Evolutionary conservation across 2,888 invertebrate species (phyloP), one percentile per base, ranked within the genome.

Genomic region (Terebella lapidaria): DNA sequence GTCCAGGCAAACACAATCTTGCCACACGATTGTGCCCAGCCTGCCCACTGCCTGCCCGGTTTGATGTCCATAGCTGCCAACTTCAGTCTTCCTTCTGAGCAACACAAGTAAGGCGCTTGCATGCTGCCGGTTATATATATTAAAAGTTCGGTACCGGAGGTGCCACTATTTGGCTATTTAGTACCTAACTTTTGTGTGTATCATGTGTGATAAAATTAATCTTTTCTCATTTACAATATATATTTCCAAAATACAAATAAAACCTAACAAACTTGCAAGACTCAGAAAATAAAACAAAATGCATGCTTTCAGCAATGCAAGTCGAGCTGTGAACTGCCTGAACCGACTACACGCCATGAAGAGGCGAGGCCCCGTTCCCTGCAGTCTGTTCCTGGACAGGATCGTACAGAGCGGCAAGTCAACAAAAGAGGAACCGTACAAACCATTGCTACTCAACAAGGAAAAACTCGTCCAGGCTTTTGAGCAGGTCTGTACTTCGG

Each of bases 11-110:
- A 72, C 65, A 69, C 60, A 56, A 86, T 92, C 71, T 84, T 95
- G 76, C 95, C 95, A 57, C 86, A 91, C 54, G 92, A 92, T 78
- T 89, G 91, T 73, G 89, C 89, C 80, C 88, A 89, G 76, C 85
- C 89, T 61, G 88, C 89, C 58, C 90, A 93, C 24, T 89, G 92
- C 22, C 83, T 95, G 72, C 92, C 94, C 4, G 86, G 88, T 64
- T 83, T 95, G 57, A 84, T 94, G 75, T 86, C 88, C 1, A 88
- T 90, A 72, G 92, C 53, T 15, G 26, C 53, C 4, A 18, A 5
- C 15, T 53, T 53, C 29, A 15, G 22, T 28, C 10, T 27, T 18
- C 53, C 26, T 15, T 4, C 53, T 15, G 22, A 28, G 15, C 15
- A 25, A 53, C 29, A 28, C 5, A 10, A 25, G 53, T 53, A 28